phyloP scores from a whole-genome alignment of 30 jellyfish, hydroid and myxozoan species.

The Hydra vulgaris region DNA sequence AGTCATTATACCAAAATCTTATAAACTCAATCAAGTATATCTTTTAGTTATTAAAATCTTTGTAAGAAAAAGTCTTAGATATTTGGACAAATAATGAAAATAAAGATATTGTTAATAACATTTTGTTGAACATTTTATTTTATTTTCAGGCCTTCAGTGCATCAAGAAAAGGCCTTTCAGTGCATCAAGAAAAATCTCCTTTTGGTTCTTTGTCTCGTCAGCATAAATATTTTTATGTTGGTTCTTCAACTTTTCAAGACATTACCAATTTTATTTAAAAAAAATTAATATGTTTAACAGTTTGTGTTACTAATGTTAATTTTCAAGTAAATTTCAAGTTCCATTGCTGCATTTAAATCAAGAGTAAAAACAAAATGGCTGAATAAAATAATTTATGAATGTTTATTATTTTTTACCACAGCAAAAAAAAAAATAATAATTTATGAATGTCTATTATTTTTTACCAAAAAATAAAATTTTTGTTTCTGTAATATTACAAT shows the following conservation, averaged over 20 bases:
- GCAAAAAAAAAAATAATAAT: too few relatives aligned
- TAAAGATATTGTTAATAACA: too few relatives aligned
- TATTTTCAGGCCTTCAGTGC: not conserved
- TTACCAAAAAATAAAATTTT: too few relatives aligned
- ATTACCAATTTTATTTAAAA: not conserved
- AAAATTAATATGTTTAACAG: not conserved
- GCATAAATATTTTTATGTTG: not conserved
- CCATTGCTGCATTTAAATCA: not conserved
- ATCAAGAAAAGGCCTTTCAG: not conserved
- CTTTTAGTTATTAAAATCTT: not conserved
- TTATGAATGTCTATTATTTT: too few relatives aligned
- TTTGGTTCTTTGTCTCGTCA: not conserved
- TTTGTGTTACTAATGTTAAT: not conserved
- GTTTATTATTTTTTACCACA: too few relatives aligned
- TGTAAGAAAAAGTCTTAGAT: too few relatives aligned
- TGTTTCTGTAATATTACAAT: too few relatives aligned
- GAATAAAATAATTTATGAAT: not conserved
- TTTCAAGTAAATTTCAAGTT: not conserved
- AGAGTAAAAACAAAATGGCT: not conserved
- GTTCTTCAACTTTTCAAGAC: not conserved
- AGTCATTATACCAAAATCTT: not conserved
- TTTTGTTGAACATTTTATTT: too few relatives aligned
- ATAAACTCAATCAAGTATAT: not conserved
- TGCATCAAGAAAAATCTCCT: not conserved
- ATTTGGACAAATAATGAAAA: too few relatives aligned